phyloP scores from a whole-genome alignment of 2,113 vertebrate species.

The Stigmatopora nigra region DNA sequence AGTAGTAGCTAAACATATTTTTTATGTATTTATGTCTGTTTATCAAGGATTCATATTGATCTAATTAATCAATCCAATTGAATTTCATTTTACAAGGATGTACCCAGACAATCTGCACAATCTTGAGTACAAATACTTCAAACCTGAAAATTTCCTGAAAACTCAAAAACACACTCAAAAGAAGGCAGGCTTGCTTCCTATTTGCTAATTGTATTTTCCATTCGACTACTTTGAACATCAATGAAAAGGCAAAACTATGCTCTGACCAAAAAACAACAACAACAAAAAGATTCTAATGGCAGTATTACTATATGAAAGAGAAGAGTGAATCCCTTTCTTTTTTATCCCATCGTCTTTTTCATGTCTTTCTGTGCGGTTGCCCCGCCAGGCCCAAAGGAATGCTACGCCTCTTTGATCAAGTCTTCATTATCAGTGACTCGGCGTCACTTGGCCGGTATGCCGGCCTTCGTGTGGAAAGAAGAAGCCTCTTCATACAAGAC shows the following conservation, averaged over 20 bases:
- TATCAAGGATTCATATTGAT: too few relatives aligned
- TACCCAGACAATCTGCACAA: not conserved
- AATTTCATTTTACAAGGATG: too few relatives aligned
- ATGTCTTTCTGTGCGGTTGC: conserved; percentile 50
- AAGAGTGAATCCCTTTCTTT: conserved; percentile 22
- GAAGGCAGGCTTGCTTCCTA: not conserved
- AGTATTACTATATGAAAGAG: conserved; percentile 32
- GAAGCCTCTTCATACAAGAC: conserved; percentile 54
- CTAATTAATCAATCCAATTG: too few relatives aligned
- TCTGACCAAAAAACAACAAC: conserved; percentile 24
- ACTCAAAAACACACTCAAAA: not conserved
- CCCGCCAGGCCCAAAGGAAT: conserved; percentile 51
- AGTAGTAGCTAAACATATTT: too few relatives aligned
- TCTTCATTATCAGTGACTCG: conserved; percentile 62
- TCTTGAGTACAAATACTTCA: not conserved
- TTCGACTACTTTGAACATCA: not conserved
- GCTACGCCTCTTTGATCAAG: conserved; percentile 56
- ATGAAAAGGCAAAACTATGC: conserved; percentile 19
- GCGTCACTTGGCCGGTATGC: conserved; percentile 23
- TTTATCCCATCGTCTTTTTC: conserved; percentile 10
- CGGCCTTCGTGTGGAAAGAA: conserved; percentile 34
- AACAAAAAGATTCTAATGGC: conserved; percentile 32
- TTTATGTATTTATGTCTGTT: too few relatives aligned
- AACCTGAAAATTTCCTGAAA: not conserved
- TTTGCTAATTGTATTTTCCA: not conserved